These are phyloP conservation scores for Melopsittacus undulatus DNA, from an alignment of 2,797 vertebrate genomes.

Conservation along the genomic window DNA sequence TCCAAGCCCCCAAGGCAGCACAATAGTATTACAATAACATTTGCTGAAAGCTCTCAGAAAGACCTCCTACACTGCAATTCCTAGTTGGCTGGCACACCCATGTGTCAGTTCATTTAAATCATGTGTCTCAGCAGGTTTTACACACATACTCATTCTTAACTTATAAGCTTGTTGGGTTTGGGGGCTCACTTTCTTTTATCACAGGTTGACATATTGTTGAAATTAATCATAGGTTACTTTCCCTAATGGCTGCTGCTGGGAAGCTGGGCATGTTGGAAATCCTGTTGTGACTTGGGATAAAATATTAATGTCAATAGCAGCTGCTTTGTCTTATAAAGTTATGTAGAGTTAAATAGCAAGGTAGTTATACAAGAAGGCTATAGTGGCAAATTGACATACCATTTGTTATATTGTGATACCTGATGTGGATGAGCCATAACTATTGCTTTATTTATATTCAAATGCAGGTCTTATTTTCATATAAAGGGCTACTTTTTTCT, in stretches of 20 bases:
- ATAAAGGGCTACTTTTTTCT: background rate
- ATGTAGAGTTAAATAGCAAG: background rate
- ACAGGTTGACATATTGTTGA: background rate
- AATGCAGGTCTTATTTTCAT: background rate
- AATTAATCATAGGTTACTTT: slow-evolving; percentile 39
- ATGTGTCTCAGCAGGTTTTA: background rate
- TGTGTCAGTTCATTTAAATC: slow-evolving; percentile 18
- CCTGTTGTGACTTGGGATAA: background rate
- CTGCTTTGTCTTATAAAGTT: background rate
- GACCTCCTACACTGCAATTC: slow-evolving; percentile 36
- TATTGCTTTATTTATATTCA: background rate
- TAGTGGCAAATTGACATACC: background rate
- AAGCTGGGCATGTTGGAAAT: slow-evolving; percentile 14
- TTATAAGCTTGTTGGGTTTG: background rate
- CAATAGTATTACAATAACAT: slow-evolving; percentile 36
- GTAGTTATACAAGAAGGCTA: background rate
- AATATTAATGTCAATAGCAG: slow-evolving; percentile 3
- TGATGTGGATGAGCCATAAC: background rate
- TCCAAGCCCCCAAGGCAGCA: slow-evolving; percentile 11
- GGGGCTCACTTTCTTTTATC: slow-evolving; percentile 3
- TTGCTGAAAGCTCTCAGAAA: slow-evolving; percentile 23
- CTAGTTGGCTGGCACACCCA: background rate
- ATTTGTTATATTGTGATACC: background rate
- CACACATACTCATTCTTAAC: background rate
- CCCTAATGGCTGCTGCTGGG: background rate